A percentile compares a stretch with the other conserved stretches of the same genome.
Conservation (phyloP, 64 coral and sea anemone species). For the Porites australiensis region DNA sequence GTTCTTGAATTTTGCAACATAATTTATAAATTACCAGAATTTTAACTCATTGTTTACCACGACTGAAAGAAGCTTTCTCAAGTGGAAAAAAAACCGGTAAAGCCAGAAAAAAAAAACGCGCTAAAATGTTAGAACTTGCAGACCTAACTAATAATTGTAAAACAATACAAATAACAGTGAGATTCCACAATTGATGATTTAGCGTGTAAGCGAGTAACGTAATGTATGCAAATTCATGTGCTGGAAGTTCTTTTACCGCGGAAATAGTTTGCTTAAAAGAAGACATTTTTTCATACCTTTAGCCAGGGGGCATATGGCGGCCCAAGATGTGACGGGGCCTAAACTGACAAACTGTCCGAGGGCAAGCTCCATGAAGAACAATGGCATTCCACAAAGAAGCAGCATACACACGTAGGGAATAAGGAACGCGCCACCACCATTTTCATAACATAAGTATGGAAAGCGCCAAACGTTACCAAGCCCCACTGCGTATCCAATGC, state of each 20-base stretch:
- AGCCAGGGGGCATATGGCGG: slow-evolving; percentile 90
- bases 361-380: slow-evolving; percentile 99
- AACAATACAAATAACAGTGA: not conserved
- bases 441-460: slow-evolving; percentile 92
- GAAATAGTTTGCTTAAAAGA: not conserved
- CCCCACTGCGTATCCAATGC: slow-evolving; percentile 96
- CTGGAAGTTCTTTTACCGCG: not conserved
- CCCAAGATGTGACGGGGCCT: slow-evolving; percentile 97
- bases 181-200: not conserved
- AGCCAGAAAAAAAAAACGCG: too few species aligned
- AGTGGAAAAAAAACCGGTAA: not conserved
- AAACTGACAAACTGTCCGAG: slow-evolving; percentile 89
- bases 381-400: slow-evolving; percentile 95
- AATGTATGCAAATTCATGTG: not conserved
- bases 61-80: not conserved
- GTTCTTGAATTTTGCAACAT: not conserved
- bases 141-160: too few species aligned
- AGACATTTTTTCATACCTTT: slow-evolving; percentile 81
- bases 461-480: slow-evolving; percentile 98
- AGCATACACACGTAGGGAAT: slow-evolving; percentile 95
- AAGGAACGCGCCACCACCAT: slow-evolving; percentile 96
- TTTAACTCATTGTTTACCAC: slow-evolving; percentile 18
- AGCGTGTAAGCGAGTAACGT: not conserved
- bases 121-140: too few species aligned
- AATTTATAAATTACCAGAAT: slow-evolving; percentile 9